Percentiles rank a stretch among this genome's conserved stretches.
phyloP scores from a whole-genome alignment of 1,140 invertebrate genomes.

The Bombus superbus region DNA sequence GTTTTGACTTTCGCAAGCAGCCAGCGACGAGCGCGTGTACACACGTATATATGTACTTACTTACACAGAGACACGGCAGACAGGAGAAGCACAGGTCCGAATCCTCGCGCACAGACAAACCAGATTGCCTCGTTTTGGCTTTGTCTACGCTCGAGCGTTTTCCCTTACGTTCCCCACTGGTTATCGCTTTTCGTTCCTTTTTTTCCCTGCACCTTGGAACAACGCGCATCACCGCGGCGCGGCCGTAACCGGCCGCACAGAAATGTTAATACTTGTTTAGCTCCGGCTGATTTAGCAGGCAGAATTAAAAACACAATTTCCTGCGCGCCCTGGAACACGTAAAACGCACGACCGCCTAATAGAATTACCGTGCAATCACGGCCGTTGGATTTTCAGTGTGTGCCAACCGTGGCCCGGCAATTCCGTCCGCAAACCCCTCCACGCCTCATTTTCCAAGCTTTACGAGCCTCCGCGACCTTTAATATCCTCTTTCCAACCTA shows the following conservation, averaged over 20 bases:
- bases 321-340: constrained; percentile 52
- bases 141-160: neutral
- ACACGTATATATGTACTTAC: neutral
- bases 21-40: neutral
- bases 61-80: neutral
- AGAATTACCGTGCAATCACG: constrained; percentile 73
- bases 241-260: constrained; percentile 35
- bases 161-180: constrained; percentile 28
- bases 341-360: constrained; percentile 67
- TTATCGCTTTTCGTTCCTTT: constrained; percentile 38
- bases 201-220: neutral
- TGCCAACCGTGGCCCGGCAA: constrained; percentile 38
- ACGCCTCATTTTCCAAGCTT: constrained; percentile 24
- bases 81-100: neutral
- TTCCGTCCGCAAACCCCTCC: neutral
- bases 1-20: constrained; percentile 58
- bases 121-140: constrained; percentile 41
- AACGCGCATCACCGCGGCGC: constrained; percentile 21
- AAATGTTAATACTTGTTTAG: constrained; percentile 76
- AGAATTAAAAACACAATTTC: constrained; percentile 77
- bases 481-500: constrained; percentile 43
- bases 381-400: constrained; percentile 61
- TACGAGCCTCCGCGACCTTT: constrained; percentile 50
- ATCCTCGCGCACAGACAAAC: constrained; percentile 1
- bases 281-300: constrained; percentile 70